Base-by-base conservation (phyloP, 2,888 invertebrate species). In the Rotaria macrura region DNA sequence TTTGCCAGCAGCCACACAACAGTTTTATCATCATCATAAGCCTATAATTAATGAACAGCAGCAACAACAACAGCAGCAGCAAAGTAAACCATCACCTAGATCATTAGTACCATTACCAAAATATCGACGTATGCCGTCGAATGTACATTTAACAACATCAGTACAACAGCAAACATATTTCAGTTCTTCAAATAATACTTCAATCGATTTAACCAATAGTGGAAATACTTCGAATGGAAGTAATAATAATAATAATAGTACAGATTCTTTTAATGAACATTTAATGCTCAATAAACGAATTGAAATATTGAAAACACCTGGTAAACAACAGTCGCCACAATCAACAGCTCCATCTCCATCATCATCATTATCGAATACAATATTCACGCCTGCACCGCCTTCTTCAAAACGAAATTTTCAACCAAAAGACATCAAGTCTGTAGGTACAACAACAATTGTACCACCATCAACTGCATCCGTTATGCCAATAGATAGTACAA, bases 241-340 rank as follows among this genome's bases (percentile, higher is more conserved):
- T 38, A 34, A 23, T n/a, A 79, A 40, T n/a, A 79, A 40, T 43
- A 40, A 3, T 25, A 40, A 9, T 40, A 43, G 43, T 34, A 65
- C 65, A 34, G 79, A 79, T 43, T 79, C 79, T 10, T 79, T 79
- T n/a, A 79, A 79, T n/a, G 79, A 79, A 79, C 79, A 43, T 43
- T 79, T 79, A 43, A 79, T 79, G 34, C 4, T 79, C 1, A 79
- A 43, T 43, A 79, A 43, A 79, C 79, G 79, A 38, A 79, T 79
- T n/a, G 79, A 79, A 79, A 40, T 79, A 14, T 79, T 79, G n/a
- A 79, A 79, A 79, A 40, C 79, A 79, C 12, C 43, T 20, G 43
- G 43, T n/a, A 40, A 79, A 43, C 79, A 79, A 43, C 43, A 43
- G 43, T n/a, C 23, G 25, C n/a, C 25, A 43, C 79, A 79, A 43